Evolutionary conservation across 2,888 invertebrate genomes (phyloP), one percentile per base, ranked within the genome.

Genomic region (Dichetophora obliterata): DNA sequence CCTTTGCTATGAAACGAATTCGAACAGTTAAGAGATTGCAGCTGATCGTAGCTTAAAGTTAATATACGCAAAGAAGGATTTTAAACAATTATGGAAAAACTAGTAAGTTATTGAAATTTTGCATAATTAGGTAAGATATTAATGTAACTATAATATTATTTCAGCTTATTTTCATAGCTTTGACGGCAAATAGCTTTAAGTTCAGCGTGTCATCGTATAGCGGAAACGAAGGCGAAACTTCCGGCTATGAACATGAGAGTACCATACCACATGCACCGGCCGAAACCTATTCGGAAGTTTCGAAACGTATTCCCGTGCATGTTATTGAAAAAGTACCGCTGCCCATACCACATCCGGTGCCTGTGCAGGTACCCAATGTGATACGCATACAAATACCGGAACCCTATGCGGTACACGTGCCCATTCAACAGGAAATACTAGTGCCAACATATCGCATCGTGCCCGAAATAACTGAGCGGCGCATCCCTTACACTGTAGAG

Each of bases 381-480:
- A 87, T 94, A 80, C 93, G 93, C 87, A 91, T 94, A 34, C 92
- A 93, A 76, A 94, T 94, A 68, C 94, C 94, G 1, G 93, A 94
- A 78, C 94, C 94, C 2, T 94, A 94, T 89, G 92, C 94, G 0
- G 94, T 94, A 0, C 93, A 94, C 83, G 92, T 94, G 1, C 88
- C 89, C 19, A 84, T 94, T 61, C 93, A 94, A 76, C 94, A 94
- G 83, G 93, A 93, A 81, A 92, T 94, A 71, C 93, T 93, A 79
- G 92, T 94, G 68, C 93, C 94, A 0, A 92, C 94, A 73, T 94
- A 94, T 85, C 94, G 94, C 90, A 91, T 92, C 71, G 93, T 94
- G 6, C 93, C 93, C 14, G 93, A 94, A 83, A 91, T 94, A 79
- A 91, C 94, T 75, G 94, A 94, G 83, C 93, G 93, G 83, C 93